These are phyloP conservation scores for Lamprotornis superbus DNA, from an alignment of 2,113 vertebrate species.

Conservation along the genomic window DNA sequence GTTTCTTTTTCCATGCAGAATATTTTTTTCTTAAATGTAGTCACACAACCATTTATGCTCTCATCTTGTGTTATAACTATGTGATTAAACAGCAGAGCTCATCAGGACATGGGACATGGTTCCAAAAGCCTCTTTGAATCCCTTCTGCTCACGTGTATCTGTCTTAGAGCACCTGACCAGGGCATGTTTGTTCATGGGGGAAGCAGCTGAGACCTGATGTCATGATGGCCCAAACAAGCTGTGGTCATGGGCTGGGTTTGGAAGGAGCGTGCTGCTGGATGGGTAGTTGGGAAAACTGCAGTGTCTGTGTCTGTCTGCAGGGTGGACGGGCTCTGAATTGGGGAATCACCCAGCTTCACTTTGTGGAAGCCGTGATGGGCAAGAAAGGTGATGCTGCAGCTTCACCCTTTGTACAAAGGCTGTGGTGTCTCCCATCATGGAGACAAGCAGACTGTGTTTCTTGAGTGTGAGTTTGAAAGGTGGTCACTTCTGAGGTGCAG, in stretches of 20 bases:
- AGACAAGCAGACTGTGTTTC: neutral
- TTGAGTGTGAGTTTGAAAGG: neutral
- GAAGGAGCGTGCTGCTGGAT: neutral
- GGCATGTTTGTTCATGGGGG: neutral
- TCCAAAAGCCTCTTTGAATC: neutral
- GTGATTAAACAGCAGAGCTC: neutral
- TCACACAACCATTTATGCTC: neutral
- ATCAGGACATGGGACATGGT: neutral
- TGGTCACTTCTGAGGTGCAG: neutral
- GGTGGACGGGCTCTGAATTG: neutral
- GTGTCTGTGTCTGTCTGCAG: neutral
- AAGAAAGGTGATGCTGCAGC: neutral
- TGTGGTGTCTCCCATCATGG: neutral
- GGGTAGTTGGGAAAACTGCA: neutral
- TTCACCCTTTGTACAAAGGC: fast-evolving
- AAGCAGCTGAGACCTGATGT: neutral
- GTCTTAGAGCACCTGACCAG: neutral
- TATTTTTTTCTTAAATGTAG: neutral
- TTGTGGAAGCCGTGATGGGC: fast-evolving
- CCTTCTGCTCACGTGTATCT: fast-evolving
- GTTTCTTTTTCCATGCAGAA: neutral
- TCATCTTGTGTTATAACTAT: neutral
- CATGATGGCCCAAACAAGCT: neutral
- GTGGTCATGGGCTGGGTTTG: neutral
- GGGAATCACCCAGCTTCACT: neutral